A percentile compares a stretch with the other conserved stretches of the same genome.
Conservation (phyloP, 2,113 vertebrate genomes). For the Ranitomeya imitator region DNA sequence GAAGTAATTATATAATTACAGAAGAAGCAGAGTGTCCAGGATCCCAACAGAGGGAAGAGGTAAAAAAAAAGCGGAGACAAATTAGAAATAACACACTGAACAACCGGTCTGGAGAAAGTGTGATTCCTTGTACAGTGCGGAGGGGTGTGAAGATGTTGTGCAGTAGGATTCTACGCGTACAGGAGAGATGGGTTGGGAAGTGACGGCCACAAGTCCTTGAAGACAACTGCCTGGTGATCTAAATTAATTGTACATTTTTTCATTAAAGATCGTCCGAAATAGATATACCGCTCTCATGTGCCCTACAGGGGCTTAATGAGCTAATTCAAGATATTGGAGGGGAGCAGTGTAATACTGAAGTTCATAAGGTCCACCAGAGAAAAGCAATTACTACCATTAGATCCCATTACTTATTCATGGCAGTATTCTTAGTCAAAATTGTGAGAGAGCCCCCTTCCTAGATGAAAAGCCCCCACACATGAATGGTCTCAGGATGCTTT, state of each 20-base stretch:
- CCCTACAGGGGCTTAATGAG: background rate
- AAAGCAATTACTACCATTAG: too few relatives aligned
- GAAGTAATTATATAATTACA: slow-evolving; percentile 74
- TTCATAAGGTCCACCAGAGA: background rate
- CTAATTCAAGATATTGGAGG: background rate
- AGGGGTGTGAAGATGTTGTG: background rate
- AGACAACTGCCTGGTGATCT: background rate
- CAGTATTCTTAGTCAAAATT: too few relatives aligned
- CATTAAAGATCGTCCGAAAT: background rate
- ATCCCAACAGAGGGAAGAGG: slow-evolving; percentile 65
- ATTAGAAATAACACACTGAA: slow-evolving; percentile 60
- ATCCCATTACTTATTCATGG: too few relatives aligned
- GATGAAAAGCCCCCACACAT: too few relatives aligned
- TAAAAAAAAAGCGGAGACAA: slow-evolving; percentile 61
- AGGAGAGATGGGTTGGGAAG: background rate
- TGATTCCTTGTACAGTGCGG: slow-evolving; percentile 6
- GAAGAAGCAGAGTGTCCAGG: slow-evolving; percentile 66
- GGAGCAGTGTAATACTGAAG: background rate
- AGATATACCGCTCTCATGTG: background rate
- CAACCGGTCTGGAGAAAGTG: slow-evolving; percentile 52
- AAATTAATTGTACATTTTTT: background rate
- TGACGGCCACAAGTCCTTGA: background rate
- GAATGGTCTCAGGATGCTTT: too few relatives aligned
- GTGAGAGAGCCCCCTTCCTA: too few relatives aligned
- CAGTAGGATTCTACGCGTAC: background rate